Conservation (phyloP, 2,797 vertebrate species). For the Cuniculus paca region DNA sequence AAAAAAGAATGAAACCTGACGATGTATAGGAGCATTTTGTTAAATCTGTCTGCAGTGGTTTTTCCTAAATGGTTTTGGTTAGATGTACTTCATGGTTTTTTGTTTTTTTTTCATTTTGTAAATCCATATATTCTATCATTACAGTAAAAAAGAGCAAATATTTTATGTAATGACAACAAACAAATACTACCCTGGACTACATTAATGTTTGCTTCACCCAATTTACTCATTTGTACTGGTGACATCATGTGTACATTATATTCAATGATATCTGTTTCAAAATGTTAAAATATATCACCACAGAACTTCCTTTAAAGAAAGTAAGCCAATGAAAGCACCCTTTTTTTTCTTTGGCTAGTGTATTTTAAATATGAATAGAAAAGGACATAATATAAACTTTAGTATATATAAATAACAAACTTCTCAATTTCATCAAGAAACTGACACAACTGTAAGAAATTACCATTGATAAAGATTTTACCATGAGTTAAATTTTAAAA, state of each 20-base stretch:
- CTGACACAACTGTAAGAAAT: not conserved
- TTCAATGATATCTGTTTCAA: not conserved
- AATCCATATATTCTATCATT: not conserved
- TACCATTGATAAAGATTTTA: not conserved
- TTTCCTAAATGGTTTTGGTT: not conserved
- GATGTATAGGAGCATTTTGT: not conserved
- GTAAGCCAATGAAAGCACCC: not conserved
- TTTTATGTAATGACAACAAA: slow-evolving; percentile 6
- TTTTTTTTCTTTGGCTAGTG: not conserved
- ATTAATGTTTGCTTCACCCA: not conserved
- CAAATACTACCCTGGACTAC: not conserved
- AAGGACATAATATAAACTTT: not conserved
- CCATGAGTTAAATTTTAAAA: not conserved
- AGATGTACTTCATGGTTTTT: not conserved
- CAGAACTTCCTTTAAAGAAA: not conserved
- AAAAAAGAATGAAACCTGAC: slow-evolving; percentile 18
- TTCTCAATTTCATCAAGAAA: not conserved
- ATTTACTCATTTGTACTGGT: not conserved
- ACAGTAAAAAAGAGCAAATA: not conserved
- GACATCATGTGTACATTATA: not conserved
- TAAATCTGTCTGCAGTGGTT: not conserved
- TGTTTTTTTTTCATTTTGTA: slow-evolving; percentile 33
- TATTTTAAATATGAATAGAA: not conserved
- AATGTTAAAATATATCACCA: slow-evolving; percentile 17
- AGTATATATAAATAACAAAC: not conserved